Evolutionary conservation across 2,888 invertebrate species (phyloP).

Genomic region (Lysandra coridon): DNA sequence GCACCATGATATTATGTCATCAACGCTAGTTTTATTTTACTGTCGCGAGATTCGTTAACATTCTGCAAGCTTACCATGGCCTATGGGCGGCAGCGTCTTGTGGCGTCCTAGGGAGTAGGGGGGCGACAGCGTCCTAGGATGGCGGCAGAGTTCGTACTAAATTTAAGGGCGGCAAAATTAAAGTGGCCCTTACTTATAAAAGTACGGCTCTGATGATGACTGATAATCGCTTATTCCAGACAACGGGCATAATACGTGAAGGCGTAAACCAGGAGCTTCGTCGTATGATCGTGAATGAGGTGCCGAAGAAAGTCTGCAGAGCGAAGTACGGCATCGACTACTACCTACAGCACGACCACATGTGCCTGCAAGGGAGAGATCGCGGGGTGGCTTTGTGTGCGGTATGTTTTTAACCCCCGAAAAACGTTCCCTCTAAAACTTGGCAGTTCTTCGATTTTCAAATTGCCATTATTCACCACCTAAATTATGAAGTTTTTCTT

Average conservation of each 20-base stretch:
- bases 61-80: too few species aligned
- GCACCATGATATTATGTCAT: too few species aligned
- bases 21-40: neutral
- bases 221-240: conserved; percentile 45
- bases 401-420: conserved; percentile 49
- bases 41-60: too few species aligned
- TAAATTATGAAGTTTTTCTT: neutral
- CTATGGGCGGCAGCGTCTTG: too few species aligned
- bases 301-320: conserved; percentile 58
- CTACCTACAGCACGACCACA: conserved; percentile 67
- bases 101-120: too few species aligned
- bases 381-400: conserved; percentile 71
- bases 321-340: conserved; percentile 67
- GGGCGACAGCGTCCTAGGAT: too few species aligned
- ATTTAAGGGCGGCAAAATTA: too few species aligned
- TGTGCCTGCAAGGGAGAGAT: conserved; percentile 62
- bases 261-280: conserved; percentile 71
- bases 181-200: too few species aligned
- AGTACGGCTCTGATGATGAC: too few species aligned
- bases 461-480: too few species aligned
- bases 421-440: neutral
- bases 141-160: too few species aligned
- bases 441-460: neutral
- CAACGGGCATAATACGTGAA: conserved; percentile 68
- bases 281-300: conserved; percentile 66